Evolutionary conservation across 2,888 invertebrate genomes (phyloP), one percentile per base, ranked within the genome.

Genomic region (Nomada hirtipes): DNA sequence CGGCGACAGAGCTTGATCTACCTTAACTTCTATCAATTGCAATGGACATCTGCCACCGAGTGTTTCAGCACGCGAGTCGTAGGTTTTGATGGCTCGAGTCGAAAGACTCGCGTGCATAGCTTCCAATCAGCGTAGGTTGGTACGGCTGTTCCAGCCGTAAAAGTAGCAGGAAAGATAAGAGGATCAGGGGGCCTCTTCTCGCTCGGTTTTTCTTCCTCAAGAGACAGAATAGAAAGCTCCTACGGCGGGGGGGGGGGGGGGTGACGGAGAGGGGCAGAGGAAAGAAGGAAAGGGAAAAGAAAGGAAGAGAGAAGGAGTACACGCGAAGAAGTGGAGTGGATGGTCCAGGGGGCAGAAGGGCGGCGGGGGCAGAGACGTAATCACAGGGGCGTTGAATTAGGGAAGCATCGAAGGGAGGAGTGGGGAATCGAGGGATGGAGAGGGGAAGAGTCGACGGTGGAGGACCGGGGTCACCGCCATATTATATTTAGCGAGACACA

Each of bases 401-500:
- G 90, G 90, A 89, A 88, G 86, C 83, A 86, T 82, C 85, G 87
- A 80, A 75, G 60, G 75, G 71, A 67, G 61, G 82, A 84, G 65
- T 50, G 77, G 76, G 76, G 73, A 64, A 79, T 61, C 61, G 70
- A 71, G 79, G 68, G 79, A 77, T 80, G 85, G 78, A 84, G 67
- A 67, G 69, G 77, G 74, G 78, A 47, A n/a, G 77, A 73, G 75
- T 72, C 86, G 88, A 86, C 83, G 77, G 81, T 76, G 86, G 83
- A 86, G 89, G 85, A 87, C 82, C 76, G 88, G 89, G 86, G 88
- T 88, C 88, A 91, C 90, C 91, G 92, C 91, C 92, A 92, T 92
- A 92, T 92, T 92, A 91, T 91, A 91, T 92, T 92, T 91, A 92
- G 92, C 91, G 89, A 91, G 90, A 90, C 89, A 88, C 86, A 83